Base-by-base conservation (phyloP, 2,888 invertebrate species). In the Xestia rhomboidea region DNA sequence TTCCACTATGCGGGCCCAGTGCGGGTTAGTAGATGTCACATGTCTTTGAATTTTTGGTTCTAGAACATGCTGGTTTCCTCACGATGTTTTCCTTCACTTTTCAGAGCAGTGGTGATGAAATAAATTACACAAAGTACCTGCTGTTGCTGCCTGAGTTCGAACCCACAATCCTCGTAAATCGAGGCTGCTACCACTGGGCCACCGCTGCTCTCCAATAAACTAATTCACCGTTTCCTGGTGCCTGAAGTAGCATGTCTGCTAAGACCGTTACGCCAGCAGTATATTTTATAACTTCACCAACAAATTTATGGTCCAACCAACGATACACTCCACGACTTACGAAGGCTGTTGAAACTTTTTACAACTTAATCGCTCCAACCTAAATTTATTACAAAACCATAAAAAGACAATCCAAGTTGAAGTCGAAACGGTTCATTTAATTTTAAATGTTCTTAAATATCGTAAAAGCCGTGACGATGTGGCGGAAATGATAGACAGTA, bases 371-470 rank as follows among this genome's bases (percentile, higher is more conserved):
- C 89, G 88, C 81, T 82, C 60, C 85, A 82, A 82, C 87, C 81
- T 87, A 88, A 88, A 88, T 88, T 92, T 91, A 91, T 92, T 88
- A 87, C 87, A 70, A 85, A 87, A 87, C 89, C 89, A 84, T 92
- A 92, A 92, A 89, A 90, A 89, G 80, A 88, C 89, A 87, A 89
- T 88, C 86, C 87, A 84, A 90, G 70, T 87, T 84, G 71, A 82
- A 89, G 82, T 89, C 75, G 63, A 84, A 78, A 84, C 76, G 85
- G 83, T 87, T 91, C 89, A 89, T 91, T 92, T 90, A 90, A 90
- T 90, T 60, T 89, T 90, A 85, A 90, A 86, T 83, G 87, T 87
- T 83, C 70, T 83, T 88, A 88, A 88, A 89, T 87, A 87, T 89
- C 89, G 87, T 85, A 87, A 90, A 92, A 85, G 84, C 86, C 77